phyloP scores from a whole-genome alignment of 2,113 vertebrate genomes.

The Columba livia region DNA sequence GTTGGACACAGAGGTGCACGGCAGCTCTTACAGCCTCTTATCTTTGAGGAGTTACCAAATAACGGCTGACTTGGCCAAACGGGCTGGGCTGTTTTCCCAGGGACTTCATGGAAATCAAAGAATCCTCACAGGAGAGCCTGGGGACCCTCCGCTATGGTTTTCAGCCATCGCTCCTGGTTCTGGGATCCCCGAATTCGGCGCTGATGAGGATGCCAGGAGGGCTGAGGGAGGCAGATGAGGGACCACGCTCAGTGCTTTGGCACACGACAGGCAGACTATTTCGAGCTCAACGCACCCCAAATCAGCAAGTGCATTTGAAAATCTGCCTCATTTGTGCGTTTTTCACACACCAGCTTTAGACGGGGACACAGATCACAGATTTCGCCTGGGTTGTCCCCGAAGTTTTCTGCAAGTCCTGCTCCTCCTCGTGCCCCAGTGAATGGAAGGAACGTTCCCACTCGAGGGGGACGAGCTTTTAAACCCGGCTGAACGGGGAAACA shows the following conservation, averaged over 20 bases:
- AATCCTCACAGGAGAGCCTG: background rate
- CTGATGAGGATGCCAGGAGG: background rate
- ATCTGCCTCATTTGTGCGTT: background rate
- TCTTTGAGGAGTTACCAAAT: background rate
- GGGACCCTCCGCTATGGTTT: background rate
- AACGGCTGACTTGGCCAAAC: background rate
- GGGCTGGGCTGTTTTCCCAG: background rate
- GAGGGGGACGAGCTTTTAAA: slow-evolving; percentile 6
- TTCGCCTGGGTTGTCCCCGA: background rate
- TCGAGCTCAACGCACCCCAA: background rate
- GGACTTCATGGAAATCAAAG: background rate
- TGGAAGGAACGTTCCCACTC: background rate
- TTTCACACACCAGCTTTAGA: background rate
- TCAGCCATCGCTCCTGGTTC: background rate
- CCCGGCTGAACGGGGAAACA: slow-evolving; percentile 15
- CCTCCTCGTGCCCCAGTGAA: background rate
- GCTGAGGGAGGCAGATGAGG: background rate
- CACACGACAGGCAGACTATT: background rate
- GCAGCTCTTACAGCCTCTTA: background rate
- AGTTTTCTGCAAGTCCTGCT: background rate
- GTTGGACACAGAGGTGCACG: background rate
- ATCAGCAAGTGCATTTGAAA: background rate
- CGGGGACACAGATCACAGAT: background rate
- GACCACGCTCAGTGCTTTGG: background rate
- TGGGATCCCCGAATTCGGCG: background rate